phyloP scores from a whole-genome alignment of 2,888 invertebrate species.

The Oxyscelio sp. region DNA sequence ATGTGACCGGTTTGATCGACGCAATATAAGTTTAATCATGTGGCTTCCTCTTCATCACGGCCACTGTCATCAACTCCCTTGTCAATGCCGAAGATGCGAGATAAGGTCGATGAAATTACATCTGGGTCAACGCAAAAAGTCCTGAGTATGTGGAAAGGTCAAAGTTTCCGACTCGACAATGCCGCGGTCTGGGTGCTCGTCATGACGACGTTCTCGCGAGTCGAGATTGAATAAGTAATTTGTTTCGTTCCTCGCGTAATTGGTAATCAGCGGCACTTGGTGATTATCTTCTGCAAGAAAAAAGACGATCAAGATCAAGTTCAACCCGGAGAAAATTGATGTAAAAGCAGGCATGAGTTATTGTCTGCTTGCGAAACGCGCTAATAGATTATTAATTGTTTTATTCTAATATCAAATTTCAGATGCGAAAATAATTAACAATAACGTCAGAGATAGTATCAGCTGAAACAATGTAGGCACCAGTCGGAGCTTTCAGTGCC shows the following conservation, averaged over 20 bases:
- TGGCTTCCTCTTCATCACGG: slow-evolving; percentile 43
- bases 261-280: slow-evolving; percentile 57
- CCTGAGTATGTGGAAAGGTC: no score
- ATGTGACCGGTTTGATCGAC: slow-evolving; percentile 58
- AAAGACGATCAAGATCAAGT: slow-evolving; percentile 14
- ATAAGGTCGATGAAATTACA: slow-evolving; percentile 49
- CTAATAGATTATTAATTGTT: slow-evolving; percentile 52
- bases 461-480: background rate
- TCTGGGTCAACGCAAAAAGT: no score
- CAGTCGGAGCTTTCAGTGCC: background rate
- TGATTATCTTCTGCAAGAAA: slow-evolving; percentile 37
- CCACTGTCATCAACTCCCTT: slow-evolving; percentile 43
- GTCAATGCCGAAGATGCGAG: slow-evolving; percentile 56
- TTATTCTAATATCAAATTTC: slow-evolving; percentile 32
- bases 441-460: slow-evolving; percentile 14
- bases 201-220: slow-evolving; percentile 15
- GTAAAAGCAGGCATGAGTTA: slow-evolving; percentile 28
- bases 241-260: slow-evolving; percentile 60
- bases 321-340: slow-evolving; percentile 35
- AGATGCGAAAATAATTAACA: slow-evolving; percentile 8
- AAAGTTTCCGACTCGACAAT: no score
- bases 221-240: slow-evolving; percentile 56
- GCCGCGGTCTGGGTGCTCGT: slow-evolving; percentile 11
- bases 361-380: slow-evolving; percentile 29
- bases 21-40: slow-evolving; percentile 28